Conservation (phyloP, 1,140 invertebrate genomes). For the Lethrus apterus region DNA sequence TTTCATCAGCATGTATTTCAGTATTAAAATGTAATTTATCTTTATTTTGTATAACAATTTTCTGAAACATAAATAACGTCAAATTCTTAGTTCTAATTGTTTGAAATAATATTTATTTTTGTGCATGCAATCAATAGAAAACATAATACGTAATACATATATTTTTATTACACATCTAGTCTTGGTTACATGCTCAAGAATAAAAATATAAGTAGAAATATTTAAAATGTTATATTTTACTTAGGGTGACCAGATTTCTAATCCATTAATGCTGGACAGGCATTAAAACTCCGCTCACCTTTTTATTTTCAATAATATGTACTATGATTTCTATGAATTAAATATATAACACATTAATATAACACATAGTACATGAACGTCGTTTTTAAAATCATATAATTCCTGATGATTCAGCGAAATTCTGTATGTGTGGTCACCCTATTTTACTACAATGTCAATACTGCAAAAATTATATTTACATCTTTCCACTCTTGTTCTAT, state of each 20-base stretch:
- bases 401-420: too few relatives aligned
- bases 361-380: neutral
- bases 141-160: neutral
- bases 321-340: neutral
- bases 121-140: slow-evolving; percentile 32
- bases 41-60: neutral
- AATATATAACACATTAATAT: neutral
- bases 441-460: too few relatives aligned
- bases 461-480: slow-evolving; percentile 19
- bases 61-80: slow-evolving; percentile 1
- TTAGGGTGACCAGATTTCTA: too few relatives aligned
- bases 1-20: neutral
- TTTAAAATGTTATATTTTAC: too few relatives aligned
- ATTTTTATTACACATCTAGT: neutral
- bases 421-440: too few relatives aligned
- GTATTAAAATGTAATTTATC: neutral
- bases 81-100: slow-evolving; percentile 12
- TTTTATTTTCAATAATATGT: neutral
- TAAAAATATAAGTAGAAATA: too few relatives aligned
- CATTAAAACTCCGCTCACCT: too few relatives aligned
- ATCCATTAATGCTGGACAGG: too few relatives aligned
- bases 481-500: slow-evolving; percentile 32
- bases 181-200: neutral
- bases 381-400: slow-evolving; percentile 5
- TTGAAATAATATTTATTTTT: slow-evolving; percentile 36